Conservation (phyloP, 2,888 invertebrate species). For the Ormyrus nitidulus region DNA sequence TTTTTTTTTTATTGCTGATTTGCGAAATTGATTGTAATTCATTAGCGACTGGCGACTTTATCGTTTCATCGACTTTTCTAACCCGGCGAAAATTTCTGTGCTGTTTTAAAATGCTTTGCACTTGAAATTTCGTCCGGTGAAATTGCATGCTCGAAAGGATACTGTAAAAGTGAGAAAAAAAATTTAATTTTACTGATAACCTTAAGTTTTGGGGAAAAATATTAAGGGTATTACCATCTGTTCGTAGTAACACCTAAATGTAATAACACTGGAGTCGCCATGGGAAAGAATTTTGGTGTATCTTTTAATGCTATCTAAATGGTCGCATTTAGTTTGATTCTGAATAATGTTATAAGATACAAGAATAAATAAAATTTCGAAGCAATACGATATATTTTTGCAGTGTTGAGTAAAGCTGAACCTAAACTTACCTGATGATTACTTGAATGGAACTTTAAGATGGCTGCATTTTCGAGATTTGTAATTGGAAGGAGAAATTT, state of each 20-base stretch:
- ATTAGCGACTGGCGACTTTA: conserved; percentile 26
- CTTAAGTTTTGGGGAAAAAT: conserved; percentile 19
- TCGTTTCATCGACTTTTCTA: conserved; percentile 26
- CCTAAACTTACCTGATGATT: too few species aligned
- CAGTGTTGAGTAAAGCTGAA: too few species aligned
- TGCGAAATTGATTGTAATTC: conserved; percentile 69
- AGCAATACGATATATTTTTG: too few species aligned
- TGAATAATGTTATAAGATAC: too few species aligned
- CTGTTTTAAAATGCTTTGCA: conserved; percentile 60
- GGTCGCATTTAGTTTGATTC: conserved; percentile 18
- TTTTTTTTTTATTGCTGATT: conserved; percentile 69
- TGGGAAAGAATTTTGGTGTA: conserved; percentile 43
- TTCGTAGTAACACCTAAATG: conserved; percentile 60
- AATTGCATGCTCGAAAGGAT: conserved; percentile 63
- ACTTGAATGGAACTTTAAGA: too few species aligned
- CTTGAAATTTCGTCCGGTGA: conserved; percentile 60
- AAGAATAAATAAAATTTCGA: too few species aligned
- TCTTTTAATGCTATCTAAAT: conserved; percentile 11
- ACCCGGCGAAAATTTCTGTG: conserved; percentile 62
- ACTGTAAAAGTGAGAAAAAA: conserved; percentile 60
- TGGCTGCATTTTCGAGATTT: too few species aligned
- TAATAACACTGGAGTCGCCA: conserved; percentile 64
- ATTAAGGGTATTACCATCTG: conserved; percentile 63
- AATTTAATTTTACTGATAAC: conserved; percentile 51
- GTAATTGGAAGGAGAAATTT: too few species aligned